Base-by-base conservation (phyloP, 2,113 vertebrate genomes). In the Mus spicilegus region DNA sequence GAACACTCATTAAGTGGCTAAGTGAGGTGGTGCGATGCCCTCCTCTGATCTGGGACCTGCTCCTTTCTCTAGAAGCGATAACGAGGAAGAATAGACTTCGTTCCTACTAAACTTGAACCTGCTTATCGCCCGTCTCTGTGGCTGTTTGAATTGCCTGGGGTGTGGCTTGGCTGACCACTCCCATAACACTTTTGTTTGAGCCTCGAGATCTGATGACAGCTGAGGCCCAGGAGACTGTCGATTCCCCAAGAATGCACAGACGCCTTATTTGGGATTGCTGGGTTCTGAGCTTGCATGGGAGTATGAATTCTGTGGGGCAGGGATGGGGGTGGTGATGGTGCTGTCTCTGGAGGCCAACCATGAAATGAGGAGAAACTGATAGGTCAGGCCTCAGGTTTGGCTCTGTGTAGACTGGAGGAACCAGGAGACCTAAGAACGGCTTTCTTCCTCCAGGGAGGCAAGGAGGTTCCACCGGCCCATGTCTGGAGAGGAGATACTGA, bases 231-330 rank as follows among this genome's bases (percentile, higher is more conserved):
- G 65, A 87, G 85, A 51, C 33, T 54, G 67, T 20, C 46, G 93
- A 92, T 76, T 87, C 78, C 54, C 84, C 63, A 30, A 87, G 63
- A 70, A 85, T 5, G 46, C 80, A 85, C 6, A 84, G 82, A 49
- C 14, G 61, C 97, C 97, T 95, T 97, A 97, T 97, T 96, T 97
- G 97, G 97, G 91, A 87, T 95, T 84, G 76, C 26, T 39, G 86
- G 58, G 88, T 14, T 84, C 54, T 5, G 4, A 36, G 69, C 67
- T 51, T 6, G 0, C 3, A 75, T 77, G 56, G 58, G 78, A 82
- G 78, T 58, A 84, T 39, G 56, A n/a, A 39, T 28, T 76, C 93
- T 42, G 46, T 8, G 69, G 56, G 69, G 67, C 20, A n/a, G 87
- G 22, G 81, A 51, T 39, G 56, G 33, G 72, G 39, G 56, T 14